Base-by-base conservation (phyloP, 2,113 vertebrate genomes). In the Plestiodon gilberti region DNA sequence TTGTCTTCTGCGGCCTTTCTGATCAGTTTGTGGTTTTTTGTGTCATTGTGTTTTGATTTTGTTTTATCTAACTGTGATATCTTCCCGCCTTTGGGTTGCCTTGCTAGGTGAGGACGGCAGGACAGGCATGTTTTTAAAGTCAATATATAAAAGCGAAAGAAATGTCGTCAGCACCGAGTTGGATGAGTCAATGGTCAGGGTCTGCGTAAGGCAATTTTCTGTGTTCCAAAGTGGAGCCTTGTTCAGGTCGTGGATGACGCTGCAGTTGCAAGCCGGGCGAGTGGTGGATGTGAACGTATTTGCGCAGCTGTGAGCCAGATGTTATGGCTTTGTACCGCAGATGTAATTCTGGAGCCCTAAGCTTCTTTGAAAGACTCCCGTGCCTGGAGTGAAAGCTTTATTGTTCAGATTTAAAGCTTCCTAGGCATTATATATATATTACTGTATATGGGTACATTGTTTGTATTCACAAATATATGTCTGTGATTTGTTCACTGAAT, bases 401-500 rank as follows among this genome's bases (percentile, higher is more conserved):
- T 30, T 48, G 71, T 67, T 83, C 71, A 28, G 40, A 62, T 73
- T 87, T 83, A 81, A 33, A 83, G 78, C 55, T 84, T 83, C 87
- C 83, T 52, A 82, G 78, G 28, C 69, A 89, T 67, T 33, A 33
- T 2, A 57, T 76, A 33, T 30, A 18, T 76, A 83, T 91, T 75
- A 89, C 84, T 85, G 85, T 71, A n/a, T 48, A 8, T 71, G 81
- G 48, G 5, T 59, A 1, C 52, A 64, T 91, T 67, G 90, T 90
- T 88, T 87, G 90, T 43, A 74, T 62, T 14, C 74, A 23, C 80
- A 91, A 88, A 92, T 89, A 94, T 90, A 70, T 88, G 75, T 0
- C 86, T 84, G 0, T 55, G 61, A 85, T 89, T 87, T 84, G 64
- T 38, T 55, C 65, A 79, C 61, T 59, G 52, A 38, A 15, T 25